Evolutionary conservation across 2,113 vertebrate genomes (phyloP).

Genomic region (Colaptes auratus): DNA sequence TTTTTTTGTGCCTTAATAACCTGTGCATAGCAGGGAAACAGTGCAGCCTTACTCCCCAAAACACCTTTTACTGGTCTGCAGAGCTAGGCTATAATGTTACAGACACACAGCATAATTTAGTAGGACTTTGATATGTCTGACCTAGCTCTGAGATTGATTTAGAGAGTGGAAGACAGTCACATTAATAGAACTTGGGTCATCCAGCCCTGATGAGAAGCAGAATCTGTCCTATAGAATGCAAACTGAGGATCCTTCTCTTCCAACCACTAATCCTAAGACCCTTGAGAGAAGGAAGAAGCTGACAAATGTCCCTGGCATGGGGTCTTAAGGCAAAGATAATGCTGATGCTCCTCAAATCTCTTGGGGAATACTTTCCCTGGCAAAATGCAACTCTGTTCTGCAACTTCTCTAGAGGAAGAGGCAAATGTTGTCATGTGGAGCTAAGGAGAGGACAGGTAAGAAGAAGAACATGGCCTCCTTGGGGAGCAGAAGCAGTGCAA

Average conservation of each 20-base stretch:
- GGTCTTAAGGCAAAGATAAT: background rate
- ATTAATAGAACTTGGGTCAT: background rate
- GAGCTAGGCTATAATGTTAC: background rate
- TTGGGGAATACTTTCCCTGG: background rate
- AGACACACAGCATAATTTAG: background rate
- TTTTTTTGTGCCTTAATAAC: background rate
- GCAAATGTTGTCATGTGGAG: background rate
- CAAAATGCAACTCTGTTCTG: background rate
- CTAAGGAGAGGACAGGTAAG: background rate
- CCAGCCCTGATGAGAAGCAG: background rate
- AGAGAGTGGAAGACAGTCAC: background rate
- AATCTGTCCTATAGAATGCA: background rate
- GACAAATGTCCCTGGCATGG: background rate
- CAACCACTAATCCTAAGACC: background rate
- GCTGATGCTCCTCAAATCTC: background rate
- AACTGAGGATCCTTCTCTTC: background rate
- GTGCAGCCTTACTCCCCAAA: background rate
- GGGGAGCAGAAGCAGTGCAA: background rate
- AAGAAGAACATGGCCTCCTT: rapidly evolving
- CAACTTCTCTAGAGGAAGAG: background rate
- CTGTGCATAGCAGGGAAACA: background rate
- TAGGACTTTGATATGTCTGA: background rate
- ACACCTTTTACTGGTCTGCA: background rate
- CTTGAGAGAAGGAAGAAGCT: background rate
- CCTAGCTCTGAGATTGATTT: background rate